phyloP scores from a whole-genome alignment of 1,140 invertebrate species.

The Papilio polyxenes region DNA sequence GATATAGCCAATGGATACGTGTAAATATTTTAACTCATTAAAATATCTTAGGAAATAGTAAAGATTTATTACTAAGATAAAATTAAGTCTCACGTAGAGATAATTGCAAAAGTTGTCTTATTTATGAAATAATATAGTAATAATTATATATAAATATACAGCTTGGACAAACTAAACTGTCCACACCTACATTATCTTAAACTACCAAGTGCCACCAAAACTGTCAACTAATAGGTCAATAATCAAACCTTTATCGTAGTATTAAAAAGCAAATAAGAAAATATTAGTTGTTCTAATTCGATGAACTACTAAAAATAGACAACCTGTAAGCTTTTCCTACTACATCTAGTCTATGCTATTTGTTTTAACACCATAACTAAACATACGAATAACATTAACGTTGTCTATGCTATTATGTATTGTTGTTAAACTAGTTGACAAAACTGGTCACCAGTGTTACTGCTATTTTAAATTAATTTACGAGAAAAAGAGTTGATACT shows the following conservation, averaged over 20 bases:
- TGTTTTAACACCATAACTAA: too few species aligned
- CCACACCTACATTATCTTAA: background rate
- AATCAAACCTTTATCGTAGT: background rate
- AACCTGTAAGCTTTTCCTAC: too few species aligned
- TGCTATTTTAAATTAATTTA: background rate
- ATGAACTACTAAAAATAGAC: too few species aligned
- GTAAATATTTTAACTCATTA: conserved; percentile 38
- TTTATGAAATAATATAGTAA: background rate
- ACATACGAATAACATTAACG: background rate
- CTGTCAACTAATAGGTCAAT: background rate
- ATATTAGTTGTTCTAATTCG: background rate
- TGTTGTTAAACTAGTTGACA: conserved; percentile 7
- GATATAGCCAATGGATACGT: conserved; percentile 32
- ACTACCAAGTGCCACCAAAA: background rate
- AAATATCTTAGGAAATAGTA: conserved; percentile 35
- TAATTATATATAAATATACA: background rate
- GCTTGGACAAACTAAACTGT: background rate
- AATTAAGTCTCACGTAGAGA: background rate
- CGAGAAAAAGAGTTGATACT: background rate
- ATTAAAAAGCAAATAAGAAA: background rate
- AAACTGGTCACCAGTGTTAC: background rate
- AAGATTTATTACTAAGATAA: conserved; percentile 24
- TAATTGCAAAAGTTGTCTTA: conserved; percentile 22
- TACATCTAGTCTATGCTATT: background rate
- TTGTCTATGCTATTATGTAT: background rate